Base-by-base conservation (phyloP, 1,140 invertebrate species). In the Polyergus mexicanus region DNA sequence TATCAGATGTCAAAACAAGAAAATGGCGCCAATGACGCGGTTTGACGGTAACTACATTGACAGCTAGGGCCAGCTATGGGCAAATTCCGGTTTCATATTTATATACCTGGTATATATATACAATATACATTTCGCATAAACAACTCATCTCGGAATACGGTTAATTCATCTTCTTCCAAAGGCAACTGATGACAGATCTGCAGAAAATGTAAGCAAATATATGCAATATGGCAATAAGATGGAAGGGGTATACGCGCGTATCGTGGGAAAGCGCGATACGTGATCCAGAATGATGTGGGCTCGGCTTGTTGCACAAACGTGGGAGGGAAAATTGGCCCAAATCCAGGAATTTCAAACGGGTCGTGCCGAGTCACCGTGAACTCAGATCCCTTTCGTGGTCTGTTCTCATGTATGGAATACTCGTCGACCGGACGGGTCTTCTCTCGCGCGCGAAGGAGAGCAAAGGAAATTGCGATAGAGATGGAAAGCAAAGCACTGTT, bases 291-390 rank as follows among this genome's bases (percentile, higher is more conserved):
- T 72, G 85, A 89, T 60, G 88, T 89, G 56, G 54, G 66, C 69
- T 35, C 28, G 35, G n/a, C 87, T 83, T 54, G 84, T 83, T 71
- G 41, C 65, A 28, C 63, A 56, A 86, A 76, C 22, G 65, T 58
- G 51, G 58, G 5, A 77, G 72, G 16, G 71, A 63, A 89, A 89
- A 90, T 90, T 90, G 85, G 74, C 78, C 77, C 38, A 72, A 63
- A 89, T 89, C 85, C 85, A 78, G 76, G 65, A 72, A 85, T 60
- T 81, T 72, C 68, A 83, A 80, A 38, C 69, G 75, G 63, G 41
- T 88, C 65, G 47, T 62, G 75, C 44, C 56, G 54, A 68, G 72
- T 65, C 54, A 38, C 60, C 28, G n/a, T 44, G 66, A 87, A 44
- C 58, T 63, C 13, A 51, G 85, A 58, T 69, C 60, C 60, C 66